Conservation (phyloP, 2,888 invertebrate genomes). For the Chironomus tentans region DNA sequence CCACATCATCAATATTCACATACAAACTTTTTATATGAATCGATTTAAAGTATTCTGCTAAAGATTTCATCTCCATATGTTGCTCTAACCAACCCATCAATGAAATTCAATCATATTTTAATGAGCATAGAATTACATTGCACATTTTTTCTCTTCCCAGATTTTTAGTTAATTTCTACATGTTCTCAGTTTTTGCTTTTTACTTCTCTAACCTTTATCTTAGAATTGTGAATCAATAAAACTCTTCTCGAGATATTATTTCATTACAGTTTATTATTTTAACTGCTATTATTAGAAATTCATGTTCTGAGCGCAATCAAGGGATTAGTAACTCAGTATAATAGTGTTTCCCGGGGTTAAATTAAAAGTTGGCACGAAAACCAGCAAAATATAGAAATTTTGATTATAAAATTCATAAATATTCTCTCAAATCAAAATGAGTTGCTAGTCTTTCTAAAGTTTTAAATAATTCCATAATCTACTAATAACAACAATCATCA, state of each 20-base stretch:
- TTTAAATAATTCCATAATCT: not conserved
- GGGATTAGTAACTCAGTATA: not conserved
- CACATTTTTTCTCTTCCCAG: not conserved
- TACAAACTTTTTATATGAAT: no score
- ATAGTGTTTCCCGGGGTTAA: no score
- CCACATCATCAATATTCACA: no score
- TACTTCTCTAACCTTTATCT: not conserved
- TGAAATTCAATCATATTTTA: constrained; percentile 20
- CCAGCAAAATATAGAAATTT: no score
- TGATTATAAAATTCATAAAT: no score
- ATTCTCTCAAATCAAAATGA: not conserved
- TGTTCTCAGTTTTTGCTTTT: no score
- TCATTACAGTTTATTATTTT: not conserved
- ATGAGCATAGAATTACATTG: constrained; percentile 17
- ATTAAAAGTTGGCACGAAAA: no score
- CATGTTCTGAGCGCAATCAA: not conserved
- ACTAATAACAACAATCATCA: not conserved
- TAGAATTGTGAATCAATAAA: not conserved
- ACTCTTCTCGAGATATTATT: not conserved
- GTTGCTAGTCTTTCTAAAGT: not conserved
- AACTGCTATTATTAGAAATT: no score
- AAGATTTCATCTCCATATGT: not conserved
- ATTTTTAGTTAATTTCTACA: not conserved
- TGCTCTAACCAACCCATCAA: not conserved
- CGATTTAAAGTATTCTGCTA: not conserved